Percentiles rank a stretch among this genome's conserved stretches.
Evolutionary conservation across 2,797 vertebrate species (phyloP).

Genomic region (Pseudomugil tenellus): DNA sequence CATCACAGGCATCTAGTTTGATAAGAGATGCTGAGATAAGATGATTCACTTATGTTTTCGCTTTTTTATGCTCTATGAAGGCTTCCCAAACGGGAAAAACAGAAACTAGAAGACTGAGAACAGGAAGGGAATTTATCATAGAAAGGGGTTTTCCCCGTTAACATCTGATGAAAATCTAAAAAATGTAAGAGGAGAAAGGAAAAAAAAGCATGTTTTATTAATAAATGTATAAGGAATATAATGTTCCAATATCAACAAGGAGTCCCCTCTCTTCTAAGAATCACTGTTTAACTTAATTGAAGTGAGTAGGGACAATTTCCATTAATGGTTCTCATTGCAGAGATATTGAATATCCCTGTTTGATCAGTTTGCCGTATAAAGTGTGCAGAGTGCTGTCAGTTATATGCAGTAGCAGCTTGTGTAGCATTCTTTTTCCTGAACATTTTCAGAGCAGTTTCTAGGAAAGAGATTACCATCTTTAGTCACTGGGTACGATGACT

Average conservation of each 20-base stretch:
- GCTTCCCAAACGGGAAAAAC: neutral
- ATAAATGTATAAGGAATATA: neutral
- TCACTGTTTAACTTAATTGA: neutral
- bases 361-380: neutral
- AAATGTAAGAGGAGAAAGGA: neutral
- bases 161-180: neutral
- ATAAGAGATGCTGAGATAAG: neutral
- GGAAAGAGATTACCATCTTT: neutral
- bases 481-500: neutral
- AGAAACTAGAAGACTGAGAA: neutral
- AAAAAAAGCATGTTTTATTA: neutral
- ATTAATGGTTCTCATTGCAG: neutral
- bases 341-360: neutral
- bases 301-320: neutral
- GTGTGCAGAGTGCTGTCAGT: no score
- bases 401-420: neutral
- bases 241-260: neutral
- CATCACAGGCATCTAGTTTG: neutral
- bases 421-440: neutral
- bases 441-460: neutral
- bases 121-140: neutral
- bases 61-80: neutral
- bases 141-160: neutral
- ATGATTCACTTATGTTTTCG: conserved; percentile 3
- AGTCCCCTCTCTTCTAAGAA: no score